These are phyloP conservation scores for Microctenopoma steveboyesi DNA, from an alignment of 2,797 vertebrate genomes.

Conservation along the genomic window DNA sequence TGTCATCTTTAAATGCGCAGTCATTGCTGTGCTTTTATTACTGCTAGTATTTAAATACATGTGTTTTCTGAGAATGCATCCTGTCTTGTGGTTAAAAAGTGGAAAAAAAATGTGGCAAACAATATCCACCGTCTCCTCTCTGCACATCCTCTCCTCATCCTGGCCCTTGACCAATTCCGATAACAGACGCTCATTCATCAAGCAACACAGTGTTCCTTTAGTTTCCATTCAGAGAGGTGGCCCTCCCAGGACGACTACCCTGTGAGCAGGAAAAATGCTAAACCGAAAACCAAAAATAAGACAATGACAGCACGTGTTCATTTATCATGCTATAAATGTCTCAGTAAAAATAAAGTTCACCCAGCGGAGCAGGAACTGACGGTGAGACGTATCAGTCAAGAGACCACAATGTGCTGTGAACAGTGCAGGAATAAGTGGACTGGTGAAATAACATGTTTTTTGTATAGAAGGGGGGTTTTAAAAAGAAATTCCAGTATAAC, in stretches of 20 bases:
- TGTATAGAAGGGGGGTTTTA: background rate
- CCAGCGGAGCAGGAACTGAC: background rate
- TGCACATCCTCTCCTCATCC: constrained; percentile 43
- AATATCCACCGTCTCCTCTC: constrained; percentile 27
- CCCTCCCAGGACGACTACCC: background rate
- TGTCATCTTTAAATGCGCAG: background rate
- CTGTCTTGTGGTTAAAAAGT: constrained; percentile 29
- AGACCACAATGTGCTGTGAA: background rate
- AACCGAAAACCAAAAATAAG: background rate
- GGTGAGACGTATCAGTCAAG: background rate
- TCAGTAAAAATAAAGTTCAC: background rate
- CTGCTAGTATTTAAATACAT: background rate
- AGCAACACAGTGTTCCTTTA: constrained; percentile 7
- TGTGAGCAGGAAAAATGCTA: constrained; percentile 13
- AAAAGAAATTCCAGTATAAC: background rate
- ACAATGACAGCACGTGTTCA: background rate
- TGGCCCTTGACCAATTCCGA: constrained; percentile 41
- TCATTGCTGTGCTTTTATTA: background rate
- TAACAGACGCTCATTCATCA: constrained; percentile 50
- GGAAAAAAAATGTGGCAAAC: constrained; percentile 32
- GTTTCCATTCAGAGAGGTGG: background rate
- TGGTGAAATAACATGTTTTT: background rate
- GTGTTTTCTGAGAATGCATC: constrained; percentile 32
- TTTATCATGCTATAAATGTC: background rate
- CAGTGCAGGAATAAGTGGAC: background rate